Evolutionary conservation across 2,888 invertebrate species (phyloP).

Genomic region (Lysandra bellargus): DNA sequence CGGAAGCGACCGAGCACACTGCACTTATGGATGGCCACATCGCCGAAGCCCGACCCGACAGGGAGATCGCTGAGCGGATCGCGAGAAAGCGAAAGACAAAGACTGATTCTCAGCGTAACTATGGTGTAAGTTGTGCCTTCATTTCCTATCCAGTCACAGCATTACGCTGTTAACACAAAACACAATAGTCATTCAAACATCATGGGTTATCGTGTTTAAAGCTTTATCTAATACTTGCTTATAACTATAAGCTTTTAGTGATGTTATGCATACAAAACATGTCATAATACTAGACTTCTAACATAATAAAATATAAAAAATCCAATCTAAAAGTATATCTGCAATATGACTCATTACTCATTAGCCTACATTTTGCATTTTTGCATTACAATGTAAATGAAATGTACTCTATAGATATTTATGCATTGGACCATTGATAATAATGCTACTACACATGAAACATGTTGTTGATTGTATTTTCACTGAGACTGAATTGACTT

Average conservation of each 20-base stretch:
- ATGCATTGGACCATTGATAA: background rate
- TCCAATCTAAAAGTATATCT: background rate
- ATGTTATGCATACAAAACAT: background rate
- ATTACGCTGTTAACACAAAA: background rate
- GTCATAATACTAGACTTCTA: background rate
- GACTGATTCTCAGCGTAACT: conserved; percentile 71
- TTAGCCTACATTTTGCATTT: conserved; percentile 9
- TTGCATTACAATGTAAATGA: background rate
- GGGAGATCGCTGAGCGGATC: conserved; percentile 76
- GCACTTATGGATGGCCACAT: conserved; percentile 93
- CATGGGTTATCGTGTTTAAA: background rate
- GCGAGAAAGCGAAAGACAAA: conserved; percentile 80
- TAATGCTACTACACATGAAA: background rate
- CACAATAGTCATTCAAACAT: background rate
- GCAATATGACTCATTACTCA: conserved; percentile 25
- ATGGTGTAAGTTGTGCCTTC: conserved; percentile 69
- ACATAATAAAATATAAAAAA: background rate
- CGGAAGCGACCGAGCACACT: conserved; percentile 85
- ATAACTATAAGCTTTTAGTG: background rate
- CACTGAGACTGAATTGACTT: too few species aligned
- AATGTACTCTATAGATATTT: background rate
- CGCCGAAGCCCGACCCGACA: conserved; percentile 82
- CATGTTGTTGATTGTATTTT: background rate
- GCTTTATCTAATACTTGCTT: background rate
- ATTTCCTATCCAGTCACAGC: background rate